Percentiles rank a stretch among this genome's conserved stretches.
Evolutionary conservation across 2,113 vertebrate species (phyloP).

Genomic region (Malurus elegans): DNA sequence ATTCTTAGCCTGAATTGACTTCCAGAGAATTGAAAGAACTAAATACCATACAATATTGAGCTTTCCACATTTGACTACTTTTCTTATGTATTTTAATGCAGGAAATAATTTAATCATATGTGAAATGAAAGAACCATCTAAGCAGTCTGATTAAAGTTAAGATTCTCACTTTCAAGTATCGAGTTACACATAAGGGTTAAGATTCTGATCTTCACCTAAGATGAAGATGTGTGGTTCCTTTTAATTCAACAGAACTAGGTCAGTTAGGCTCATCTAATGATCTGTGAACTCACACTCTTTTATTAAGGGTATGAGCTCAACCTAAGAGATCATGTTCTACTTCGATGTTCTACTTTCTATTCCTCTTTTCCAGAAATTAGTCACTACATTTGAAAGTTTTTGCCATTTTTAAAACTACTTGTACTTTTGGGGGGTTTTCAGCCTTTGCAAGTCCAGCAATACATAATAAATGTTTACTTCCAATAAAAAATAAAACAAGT

Average conservation of each 20-base stretch:
- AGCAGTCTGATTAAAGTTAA: not conserved
- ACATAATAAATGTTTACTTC: not conserved
- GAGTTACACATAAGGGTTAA: not conserved
- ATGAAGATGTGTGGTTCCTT: not conserved
- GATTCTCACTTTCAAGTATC: not conserved
- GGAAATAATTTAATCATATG: not conserved
- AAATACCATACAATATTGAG: not conserved
- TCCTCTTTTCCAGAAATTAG: not conserved
- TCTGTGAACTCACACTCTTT: not conserved
- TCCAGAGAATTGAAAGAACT: not conserved
- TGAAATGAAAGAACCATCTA: not conserved
- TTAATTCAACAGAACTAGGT: not conserved
- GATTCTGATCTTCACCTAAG: not conserved
- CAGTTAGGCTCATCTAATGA: not conserved
- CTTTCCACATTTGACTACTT: not conserved
- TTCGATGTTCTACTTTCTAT: not conserved
- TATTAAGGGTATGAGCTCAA: not conserved
- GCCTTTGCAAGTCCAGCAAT: not conserved
- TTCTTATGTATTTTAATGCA: not conserved
- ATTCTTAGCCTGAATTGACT: not conserved
- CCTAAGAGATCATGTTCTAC: not conserved
- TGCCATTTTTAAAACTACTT: not conserved
- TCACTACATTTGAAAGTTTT: not conserved
- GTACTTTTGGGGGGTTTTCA: accelerated
- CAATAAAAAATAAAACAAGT: too few species aligned